Conservation (phyloP, 2,797 vertebrate genomes). For the Helostoma temminkii region DNA sequence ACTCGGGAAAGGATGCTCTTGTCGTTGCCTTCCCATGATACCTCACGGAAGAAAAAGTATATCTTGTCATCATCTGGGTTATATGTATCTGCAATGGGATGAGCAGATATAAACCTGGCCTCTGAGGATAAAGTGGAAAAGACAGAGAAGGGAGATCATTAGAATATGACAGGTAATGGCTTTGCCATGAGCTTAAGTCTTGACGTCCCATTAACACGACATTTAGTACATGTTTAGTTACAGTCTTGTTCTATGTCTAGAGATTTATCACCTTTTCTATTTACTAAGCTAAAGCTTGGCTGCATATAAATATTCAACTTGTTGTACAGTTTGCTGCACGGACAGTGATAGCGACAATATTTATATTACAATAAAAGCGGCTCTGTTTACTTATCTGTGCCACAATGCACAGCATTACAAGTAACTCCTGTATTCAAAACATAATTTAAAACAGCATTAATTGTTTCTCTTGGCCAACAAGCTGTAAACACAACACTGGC, state of each 20-base stretch:
- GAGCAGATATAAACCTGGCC: slow-evolving; percentile 94
- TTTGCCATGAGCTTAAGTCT: slow-evolving; percentile 42
- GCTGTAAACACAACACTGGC: neutral
- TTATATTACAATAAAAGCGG: slow-evolving; percentile 34
- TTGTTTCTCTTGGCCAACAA: neutral
- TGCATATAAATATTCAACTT: slow-evolving; percentile 16
- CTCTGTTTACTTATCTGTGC: slow-evolving; percentile 28
- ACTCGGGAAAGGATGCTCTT: slow-evolving; percentile 95
- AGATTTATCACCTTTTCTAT: slow-evolving; percentile 41
- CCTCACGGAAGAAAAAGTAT: slow-evolving; percentile 99
- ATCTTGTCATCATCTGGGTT: slow-evolving; percentile 99
- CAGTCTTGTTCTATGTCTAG: slow-evolving; percentile 6
- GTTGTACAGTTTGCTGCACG: slow-evolving; percentile 1
- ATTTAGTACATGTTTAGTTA: slow-evolving; percentile 42
- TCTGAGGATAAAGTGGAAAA: slow-evolving; percentile 82
- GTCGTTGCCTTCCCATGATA: slow-evolving; percentile 92
- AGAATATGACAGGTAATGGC: slow-evolving; percentile 39
- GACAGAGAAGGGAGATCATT: slow-evolving; percentile 29
- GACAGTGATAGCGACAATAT: slow-evolving; percentile 7
- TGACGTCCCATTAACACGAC: slow-evolving; percentile 40
- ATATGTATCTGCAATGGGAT: slow-evolving; percentile 95
- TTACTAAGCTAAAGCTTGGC: slow-evolving; percentile 8
- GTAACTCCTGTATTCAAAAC: neutral
- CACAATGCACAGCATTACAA: neutral
- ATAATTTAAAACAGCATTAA: neutral